Percentiles rank a stretch among this genome's conserved stretches.
Conservation (phyloP, 2,797 vertebrate species). For the Capromys pilorides region DNA sequence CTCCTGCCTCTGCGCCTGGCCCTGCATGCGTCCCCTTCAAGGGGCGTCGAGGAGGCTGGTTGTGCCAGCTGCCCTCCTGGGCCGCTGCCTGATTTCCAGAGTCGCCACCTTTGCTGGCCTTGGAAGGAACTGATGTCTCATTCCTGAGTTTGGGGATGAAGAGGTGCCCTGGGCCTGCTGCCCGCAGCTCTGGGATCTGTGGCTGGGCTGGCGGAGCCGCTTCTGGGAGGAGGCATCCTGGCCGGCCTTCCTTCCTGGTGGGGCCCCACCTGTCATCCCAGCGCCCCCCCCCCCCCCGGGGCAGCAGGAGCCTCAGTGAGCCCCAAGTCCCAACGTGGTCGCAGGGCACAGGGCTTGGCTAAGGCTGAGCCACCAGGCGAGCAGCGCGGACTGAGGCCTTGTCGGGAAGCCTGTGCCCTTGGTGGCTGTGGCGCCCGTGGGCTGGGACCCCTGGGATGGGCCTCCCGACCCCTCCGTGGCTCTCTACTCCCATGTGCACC, state of each 20-base stretch:
- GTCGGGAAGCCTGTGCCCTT: not conserved
- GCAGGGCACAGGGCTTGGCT: not conserved
- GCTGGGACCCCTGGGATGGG: not conserved
- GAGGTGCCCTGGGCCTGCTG: constrained; percentile 13
- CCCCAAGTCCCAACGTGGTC: not conserved
- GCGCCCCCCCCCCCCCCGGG: not conserved
- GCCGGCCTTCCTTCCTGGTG: not conserved
- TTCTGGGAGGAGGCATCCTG: not conserved
- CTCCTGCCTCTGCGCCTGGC: constrained; percentile 50
- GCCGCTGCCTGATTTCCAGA: constrained; percentile 54
- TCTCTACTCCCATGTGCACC: not conserved
- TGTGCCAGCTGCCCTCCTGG: constrained; percentile 39
- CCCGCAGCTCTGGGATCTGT: not conserved
- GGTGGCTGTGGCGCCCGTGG: not conserved
- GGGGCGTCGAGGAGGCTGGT: not conserved
- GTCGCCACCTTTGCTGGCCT: constrained; percentile 36
- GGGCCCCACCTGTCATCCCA: not conserved
- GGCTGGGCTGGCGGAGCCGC: not conserved
- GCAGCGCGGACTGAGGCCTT: not conserved
- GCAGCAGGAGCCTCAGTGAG: not conserved
- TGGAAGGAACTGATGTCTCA: constrained; percentile 73
- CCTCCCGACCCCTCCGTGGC: not conserved
- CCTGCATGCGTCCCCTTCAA: constrained; percentile 50
- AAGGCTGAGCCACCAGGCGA: not conserved
- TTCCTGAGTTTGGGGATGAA: constrained; percentile 59